Conservation (phyloP, 2,113 vertebrate species). For the Tragulus kanchil region DNA sequence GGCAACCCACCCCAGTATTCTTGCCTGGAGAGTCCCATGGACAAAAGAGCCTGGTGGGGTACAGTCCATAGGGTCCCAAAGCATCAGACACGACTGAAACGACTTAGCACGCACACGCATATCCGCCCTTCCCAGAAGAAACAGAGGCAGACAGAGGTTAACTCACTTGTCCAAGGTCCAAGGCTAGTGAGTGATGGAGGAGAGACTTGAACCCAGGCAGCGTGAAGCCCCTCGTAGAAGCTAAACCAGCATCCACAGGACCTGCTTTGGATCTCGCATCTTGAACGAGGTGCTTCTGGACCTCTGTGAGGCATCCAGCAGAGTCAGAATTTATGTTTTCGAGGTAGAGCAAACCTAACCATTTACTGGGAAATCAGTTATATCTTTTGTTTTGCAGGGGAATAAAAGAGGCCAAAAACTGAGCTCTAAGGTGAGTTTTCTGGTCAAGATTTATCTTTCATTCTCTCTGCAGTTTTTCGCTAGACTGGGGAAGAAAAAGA, state of each 20-base stretch:
- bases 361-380: neutral
- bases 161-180: neutral
- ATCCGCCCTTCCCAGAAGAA: neutral
- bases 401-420: neutral
- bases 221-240: neutral
- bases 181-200: neutral
- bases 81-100: neutral
- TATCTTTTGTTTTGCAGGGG: neutral
- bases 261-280: neutral
- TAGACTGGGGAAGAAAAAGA: neutral
- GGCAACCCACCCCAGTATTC: neutral
- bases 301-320: neutral
- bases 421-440: neutral
- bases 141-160: neutral
- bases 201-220: neutral
- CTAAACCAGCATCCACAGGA: neutral
- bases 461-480: neutral
- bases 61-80: neutral
- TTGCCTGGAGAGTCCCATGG: neutral
- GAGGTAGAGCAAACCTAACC: neutral
- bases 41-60: neutral
- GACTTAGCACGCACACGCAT: neutral
- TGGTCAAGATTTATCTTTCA: neutral
- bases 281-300: neutral
- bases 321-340: too few species aligned